A percentile compares a stretch with the other conserved stretches of the same genome.
Conservation (phyloP, 2,797 vertebrate genomes). For the Falco columbarius region DNA sequence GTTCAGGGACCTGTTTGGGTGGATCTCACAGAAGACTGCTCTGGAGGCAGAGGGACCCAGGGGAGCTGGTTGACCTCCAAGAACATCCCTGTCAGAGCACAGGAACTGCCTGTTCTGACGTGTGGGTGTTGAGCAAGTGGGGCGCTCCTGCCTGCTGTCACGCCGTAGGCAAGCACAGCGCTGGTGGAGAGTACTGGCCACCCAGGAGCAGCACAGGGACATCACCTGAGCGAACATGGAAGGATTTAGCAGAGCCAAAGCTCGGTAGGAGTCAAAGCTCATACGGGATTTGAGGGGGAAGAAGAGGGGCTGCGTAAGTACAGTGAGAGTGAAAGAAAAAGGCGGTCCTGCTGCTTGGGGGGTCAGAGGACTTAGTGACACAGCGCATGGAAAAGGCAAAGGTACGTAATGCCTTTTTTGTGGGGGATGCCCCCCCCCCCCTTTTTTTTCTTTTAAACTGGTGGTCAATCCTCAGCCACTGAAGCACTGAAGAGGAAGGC, state of each 20-base stretch:
- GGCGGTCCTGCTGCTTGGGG: neutral
- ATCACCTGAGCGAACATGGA: neutral
- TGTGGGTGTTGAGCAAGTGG: fast-evolving
- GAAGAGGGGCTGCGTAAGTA: neutral
- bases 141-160: neutral
- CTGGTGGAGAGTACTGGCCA: neutral
- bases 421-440: too few species aligned
- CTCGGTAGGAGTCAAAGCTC: neutral
- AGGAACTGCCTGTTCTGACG: neutral
- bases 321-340: neutral
- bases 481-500: neutral
- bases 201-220: neutral
- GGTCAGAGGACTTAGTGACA: neutral
- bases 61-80: neutral
- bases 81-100: neutral
- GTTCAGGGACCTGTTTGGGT: neutral
- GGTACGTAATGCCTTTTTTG: neutral
- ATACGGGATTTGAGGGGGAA: neutral
- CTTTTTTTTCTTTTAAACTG: neutral
- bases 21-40: neutral
- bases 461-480: neutral
- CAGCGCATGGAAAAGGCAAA: neutral
- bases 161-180: neutral
- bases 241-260: neutral
- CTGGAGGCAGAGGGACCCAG: neutral